Percentiles rank a stretch among this genome's conserved stretches.
phyloP scores from a whole-genome alignment of 2,797 vertebrate species.

The Artibeus jamaicensis region DNA sequence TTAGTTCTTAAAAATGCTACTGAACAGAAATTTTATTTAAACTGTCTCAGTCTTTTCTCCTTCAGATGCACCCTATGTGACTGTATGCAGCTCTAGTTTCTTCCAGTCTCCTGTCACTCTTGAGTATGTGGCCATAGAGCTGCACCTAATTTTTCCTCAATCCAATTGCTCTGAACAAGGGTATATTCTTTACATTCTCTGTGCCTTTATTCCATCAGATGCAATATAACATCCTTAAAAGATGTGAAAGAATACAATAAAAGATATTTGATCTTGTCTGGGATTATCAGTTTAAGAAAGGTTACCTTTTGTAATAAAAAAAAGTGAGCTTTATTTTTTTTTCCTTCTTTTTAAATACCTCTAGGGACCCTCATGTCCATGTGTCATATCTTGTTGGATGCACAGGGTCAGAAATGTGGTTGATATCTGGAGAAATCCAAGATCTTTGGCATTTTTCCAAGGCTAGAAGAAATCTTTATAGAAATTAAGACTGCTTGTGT shows the following conservation, averaged over 20 bases:
- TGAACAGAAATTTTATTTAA: background rate
- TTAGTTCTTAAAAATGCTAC: background rate
- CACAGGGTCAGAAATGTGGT: conserved; percentile 40
- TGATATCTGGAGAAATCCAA: conserved; percentile 46
- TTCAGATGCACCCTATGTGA: background rate
- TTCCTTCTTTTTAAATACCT: background rate
- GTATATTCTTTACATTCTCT: background rate
- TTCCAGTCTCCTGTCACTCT: background rate
- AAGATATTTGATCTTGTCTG: background rate
- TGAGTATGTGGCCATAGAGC: background rate
- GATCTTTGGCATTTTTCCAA: conserved; percentile 54
- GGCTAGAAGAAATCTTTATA: conserved; percentile 8
- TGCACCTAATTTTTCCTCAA: background rate
- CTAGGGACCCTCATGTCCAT: conserved; percentile 24
- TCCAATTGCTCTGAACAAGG: background rate
- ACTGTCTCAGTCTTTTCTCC: background rate
- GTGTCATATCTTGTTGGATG: conserved; percentile 54
- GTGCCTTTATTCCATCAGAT: background rate
- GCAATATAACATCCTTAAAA: background rate
- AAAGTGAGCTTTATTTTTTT: background rate
- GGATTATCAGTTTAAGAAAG: background rate
- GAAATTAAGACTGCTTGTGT: conserved; percentile 3
- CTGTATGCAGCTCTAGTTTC: background rate
- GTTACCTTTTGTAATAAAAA: background rate
- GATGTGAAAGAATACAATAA: background rate